Percentiles rank a stretch among this genome's conserved stretches.
These are phyloP conservation scores for Cromileptes altivelis DNA, from an alignment of 2,113 vertebrate genomes.

Conservation along the genomic window DNA sequence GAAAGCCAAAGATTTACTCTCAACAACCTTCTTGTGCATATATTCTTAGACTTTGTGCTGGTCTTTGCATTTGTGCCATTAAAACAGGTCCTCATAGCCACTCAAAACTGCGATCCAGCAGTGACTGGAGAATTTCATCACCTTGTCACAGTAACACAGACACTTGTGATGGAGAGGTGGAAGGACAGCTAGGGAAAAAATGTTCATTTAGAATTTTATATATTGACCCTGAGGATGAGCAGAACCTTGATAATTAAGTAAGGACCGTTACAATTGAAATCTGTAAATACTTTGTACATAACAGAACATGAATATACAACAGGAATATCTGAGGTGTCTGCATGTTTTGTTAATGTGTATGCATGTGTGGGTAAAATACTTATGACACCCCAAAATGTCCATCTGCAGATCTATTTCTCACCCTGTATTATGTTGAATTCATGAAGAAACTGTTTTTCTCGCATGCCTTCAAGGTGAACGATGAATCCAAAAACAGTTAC, in stretches of 20 bases:
- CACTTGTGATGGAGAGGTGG: slow-evolving; percentile 4
- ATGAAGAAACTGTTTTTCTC: too few relatives aligned
- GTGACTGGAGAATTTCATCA: neutral
- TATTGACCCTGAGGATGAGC: neutral
- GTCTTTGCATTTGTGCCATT: neutral
- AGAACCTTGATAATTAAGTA: neutral
- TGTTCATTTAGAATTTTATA: neutral
- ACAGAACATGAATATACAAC: neutral
- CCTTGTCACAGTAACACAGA: neutral
- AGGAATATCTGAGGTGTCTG: neutral
- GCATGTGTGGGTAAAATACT: neutral
- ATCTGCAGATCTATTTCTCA: too few relatives aligned
- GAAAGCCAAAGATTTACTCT: neutral
- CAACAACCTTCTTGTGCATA: neutral
- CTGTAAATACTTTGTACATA: neutral
- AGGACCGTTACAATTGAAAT: neutral
- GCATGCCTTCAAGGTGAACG: too few relatives aligned
- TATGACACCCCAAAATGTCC: neutral
- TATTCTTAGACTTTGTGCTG: neutral
- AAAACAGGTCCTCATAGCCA: neutral
- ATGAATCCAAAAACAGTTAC: too few relatives aligned
- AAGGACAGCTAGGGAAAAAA: neutral
- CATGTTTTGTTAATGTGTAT: neutral
- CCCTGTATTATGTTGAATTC: too few relatives aligned
- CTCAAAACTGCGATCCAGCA: neutral